phyloP scores from a whole-genome alignment of 2,113 vertebrate species.

The Peromyscus polionotus region DNA sequence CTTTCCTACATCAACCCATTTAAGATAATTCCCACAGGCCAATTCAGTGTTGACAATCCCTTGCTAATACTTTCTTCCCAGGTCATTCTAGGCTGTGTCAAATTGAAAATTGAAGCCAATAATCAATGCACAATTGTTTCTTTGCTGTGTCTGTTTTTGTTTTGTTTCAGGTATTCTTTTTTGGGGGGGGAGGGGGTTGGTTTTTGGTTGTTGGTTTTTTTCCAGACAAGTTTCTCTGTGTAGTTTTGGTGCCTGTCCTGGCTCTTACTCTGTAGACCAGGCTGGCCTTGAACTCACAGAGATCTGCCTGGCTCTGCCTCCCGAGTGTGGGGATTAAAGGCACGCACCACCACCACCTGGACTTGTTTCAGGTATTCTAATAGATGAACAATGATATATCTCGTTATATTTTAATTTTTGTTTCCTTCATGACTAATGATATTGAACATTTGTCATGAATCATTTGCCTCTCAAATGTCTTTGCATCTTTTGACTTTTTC shows the following conservation, averaged over 20 bases:
- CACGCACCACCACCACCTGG: no score
- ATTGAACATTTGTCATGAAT: neutral
- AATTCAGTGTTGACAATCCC: neutral
- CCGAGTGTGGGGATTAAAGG: no score
- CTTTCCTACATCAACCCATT: neutral
- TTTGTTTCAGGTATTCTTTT: neutral
- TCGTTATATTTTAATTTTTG: neutral
- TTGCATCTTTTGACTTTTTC: conserved; percentile 1
- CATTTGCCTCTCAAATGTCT: neutral
- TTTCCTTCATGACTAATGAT: neutral
- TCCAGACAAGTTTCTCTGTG: no score
- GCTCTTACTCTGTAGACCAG: no score
- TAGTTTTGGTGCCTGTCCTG: no score
- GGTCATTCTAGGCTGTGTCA: no score
- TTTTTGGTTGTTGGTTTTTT: no score
- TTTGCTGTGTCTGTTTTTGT: neutral
- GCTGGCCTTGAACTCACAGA: no score
- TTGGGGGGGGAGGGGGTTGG: no score
- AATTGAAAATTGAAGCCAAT: no score
- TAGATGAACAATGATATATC: neutral
- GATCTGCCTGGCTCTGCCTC: no score
- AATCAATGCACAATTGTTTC: neutral
- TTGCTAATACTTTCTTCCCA: no score
- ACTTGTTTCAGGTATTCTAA: neutral
- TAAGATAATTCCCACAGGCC: neutral